A percentile compares a stretch with the other conserved stretches of the same genome.
Evolutionary conservation across 2,113 vertebrate species (phyloP).

Genomic region (Tonatia bakeri): DNA sequence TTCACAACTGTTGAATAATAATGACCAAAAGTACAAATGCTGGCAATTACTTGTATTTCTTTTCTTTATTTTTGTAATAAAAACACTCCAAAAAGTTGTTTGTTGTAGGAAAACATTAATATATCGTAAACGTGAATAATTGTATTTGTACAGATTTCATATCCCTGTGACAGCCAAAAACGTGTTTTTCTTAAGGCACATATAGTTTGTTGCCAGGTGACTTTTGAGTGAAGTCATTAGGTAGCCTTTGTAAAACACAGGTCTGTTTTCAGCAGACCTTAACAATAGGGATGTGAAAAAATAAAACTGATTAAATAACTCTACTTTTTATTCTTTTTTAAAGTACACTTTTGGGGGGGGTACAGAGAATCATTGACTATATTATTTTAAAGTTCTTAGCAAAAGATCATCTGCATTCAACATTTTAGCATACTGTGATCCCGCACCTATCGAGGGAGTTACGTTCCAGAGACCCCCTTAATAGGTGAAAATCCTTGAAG

Average conservation of each 20-base stretch:
- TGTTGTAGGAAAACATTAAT: background rate
- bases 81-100: background rate
- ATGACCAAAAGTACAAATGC: background rate
- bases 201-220: background rate
- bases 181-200: background rate
- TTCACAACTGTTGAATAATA: background rate
- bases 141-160: background rate
- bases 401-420: background rate
- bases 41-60: background rate
- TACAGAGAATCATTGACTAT: background rate
- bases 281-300: background rate
- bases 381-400: conserved; percentile 22
- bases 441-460: too few species aligned
- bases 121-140: background rate
- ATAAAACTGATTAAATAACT: background rate
- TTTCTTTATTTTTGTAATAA: background rate
- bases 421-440: background rate
- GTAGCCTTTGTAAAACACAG: conserved; percentile 20
- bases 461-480: too few species aligned
- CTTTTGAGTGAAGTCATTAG: background rate
- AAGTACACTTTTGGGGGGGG: background rate
- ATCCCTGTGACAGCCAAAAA: background rate
- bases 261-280: background rate
- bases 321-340: background rate
- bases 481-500: too few species aligned